phyloP scores from a whole-genome alignment of 2,888 invertebrate genomes.

The Rhabditophanes sp. region DNA sequence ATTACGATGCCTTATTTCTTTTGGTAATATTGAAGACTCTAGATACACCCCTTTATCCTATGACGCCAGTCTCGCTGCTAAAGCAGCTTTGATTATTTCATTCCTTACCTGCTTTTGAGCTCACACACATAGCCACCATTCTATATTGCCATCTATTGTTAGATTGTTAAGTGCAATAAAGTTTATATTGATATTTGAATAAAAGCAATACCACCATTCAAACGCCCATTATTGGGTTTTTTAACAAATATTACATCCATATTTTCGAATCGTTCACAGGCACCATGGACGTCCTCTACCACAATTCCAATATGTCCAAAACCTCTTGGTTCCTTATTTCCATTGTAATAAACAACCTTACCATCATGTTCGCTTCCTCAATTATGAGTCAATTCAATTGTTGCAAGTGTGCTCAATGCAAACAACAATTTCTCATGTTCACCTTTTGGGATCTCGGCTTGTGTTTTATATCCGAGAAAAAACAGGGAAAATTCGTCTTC shows the following conservation, averaged over 20 bases:
- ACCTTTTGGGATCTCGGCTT: slow-evolving; percentile 59
- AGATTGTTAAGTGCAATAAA: too few species aligned
- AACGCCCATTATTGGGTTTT: slow-evolving; percentile 59
- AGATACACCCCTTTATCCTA: too few species aligned
- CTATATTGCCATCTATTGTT: too few species aligned
- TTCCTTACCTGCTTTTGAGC: too few species aligned
- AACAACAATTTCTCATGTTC: slow-evolving; percentile 57
- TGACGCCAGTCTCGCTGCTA: too few species aligned
- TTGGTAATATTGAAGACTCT: too few species aligned
- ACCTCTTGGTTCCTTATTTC: slow-evolving; percentile 72
- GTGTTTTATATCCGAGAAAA: slow-evolving; percentile 74
- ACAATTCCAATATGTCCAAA: slow-evolving; percentile 73
- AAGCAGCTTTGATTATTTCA: too few species aligned
- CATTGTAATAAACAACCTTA: slow-evolving; percentile 72
- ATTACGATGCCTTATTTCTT: too few species aligned
- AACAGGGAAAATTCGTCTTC: slow-evolving; percentile 74
- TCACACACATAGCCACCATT: too few species aligned
- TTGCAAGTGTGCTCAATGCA: slow-evolving; percentile 68
- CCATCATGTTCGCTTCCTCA: slow-evolving; percentile 80
- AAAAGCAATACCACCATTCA: slow-evolving; percentile 58
- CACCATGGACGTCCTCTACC: slow-evolving; percentile 72
- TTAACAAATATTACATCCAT: slow-evolving; percentile 74
- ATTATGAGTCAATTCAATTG: slow-evolving; percentile 78
- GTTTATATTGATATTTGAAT: too few species aligned
- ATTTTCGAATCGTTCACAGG: slow-evolving; percentile 71